Evolutionary conservation across 2,888 invertebrate species (phyloP).

Genomic region (Limnephilus marmoratus): DNA sequence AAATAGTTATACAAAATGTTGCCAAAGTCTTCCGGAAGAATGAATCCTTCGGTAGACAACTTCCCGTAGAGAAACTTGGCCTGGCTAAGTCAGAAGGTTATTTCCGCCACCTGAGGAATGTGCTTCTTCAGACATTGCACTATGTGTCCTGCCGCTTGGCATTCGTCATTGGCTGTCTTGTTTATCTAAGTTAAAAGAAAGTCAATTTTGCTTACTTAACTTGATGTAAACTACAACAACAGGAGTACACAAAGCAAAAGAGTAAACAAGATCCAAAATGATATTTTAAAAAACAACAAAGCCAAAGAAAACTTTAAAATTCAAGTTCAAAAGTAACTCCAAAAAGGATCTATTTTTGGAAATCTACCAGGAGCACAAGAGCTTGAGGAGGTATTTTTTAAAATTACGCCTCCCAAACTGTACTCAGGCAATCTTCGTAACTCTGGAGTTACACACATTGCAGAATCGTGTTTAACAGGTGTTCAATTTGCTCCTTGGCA

Average conservation of each 20-base stretch:
- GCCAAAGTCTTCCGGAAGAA: background rate
- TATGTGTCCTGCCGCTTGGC: constrained; percentile 60
- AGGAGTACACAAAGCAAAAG: background rate
- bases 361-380: background rate
- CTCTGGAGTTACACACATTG: background rate
- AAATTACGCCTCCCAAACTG: background rate
- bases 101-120: constrained; percentile 62
- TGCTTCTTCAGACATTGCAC: constrained; percentile 60
- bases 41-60: background rate
- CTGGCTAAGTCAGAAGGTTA: constrained; percentile 56
- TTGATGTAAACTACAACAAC: background rate
- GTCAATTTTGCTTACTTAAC: background rate
- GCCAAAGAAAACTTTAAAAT: too few relatives aligned
- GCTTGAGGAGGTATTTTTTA: background rate
- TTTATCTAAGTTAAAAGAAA: constrained; percentile 43
- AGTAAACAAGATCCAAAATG: background rate
- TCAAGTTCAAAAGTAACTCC: too few relatives aligned
- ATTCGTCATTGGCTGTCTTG: constrained; percentile 51
- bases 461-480: background rate
- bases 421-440: background rate
- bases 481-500: background rate
- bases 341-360: background rate
- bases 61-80: background rate
- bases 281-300: too few relatives aligned
- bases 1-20: constrained; percentile 22